Evolutionary conservation across 2,888 invertebrate species (phyloP).

Genomic region (Unio pictorum): DNA sequence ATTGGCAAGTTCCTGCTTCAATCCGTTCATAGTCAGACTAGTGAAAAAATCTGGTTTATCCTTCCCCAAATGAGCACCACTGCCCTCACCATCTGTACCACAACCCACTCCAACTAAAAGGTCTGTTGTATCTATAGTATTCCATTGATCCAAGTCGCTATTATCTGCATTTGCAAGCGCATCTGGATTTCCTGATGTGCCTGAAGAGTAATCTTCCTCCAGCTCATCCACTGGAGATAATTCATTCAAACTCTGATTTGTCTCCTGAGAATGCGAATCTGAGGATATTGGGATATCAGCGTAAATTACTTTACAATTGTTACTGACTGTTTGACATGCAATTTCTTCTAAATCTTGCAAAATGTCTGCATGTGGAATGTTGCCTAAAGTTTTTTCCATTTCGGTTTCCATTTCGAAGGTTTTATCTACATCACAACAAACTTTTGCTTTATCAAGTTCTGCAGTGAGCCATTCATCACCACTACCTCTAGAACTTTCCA

Average conservation of each 20-base stretch:
- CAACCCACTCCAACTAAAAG: conserved; percentile 10
- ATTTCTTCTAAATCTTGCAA: no score
- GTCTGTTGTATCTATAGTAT: conserved; percentile 24
- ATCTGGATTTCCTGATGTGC: background rate
- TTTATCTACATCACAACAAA: background rate
- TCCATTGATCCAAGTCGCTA: conserved; percentile 26
- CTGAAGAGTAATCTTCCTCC: background rate
- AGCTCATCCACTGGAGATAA: background rate
- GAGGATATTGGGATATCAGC: no score
- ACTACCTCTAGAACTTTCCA: no score
- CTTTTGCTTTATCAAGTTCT: background rate
- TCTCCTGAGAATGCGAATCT: no score
- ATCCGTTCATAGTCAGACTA: conserved; percentile 60
- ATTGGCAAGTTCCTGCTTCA: conserved; percentile 64
- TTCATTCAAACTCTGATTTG: no score
- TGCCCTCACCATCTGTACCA: background rate
- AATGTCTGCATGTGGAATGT: no score
- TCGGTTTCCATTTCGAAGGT: conserved; percentile 4
- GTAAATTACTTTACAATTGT: no score
- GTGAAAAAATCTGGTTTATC: conserved; percentile 63
- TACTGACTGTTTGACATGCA: no score
- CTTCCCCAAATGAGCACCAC: background rate
- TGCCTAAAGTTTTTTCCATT: background rate
- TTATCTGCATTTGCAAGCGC: conserved; percentile 1
- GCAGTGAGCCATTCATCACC: background rate